phyloP scores from a whole-genome alignment of 2,797 vertebrate species.

The Centroberyx gerrardi region DNA sequence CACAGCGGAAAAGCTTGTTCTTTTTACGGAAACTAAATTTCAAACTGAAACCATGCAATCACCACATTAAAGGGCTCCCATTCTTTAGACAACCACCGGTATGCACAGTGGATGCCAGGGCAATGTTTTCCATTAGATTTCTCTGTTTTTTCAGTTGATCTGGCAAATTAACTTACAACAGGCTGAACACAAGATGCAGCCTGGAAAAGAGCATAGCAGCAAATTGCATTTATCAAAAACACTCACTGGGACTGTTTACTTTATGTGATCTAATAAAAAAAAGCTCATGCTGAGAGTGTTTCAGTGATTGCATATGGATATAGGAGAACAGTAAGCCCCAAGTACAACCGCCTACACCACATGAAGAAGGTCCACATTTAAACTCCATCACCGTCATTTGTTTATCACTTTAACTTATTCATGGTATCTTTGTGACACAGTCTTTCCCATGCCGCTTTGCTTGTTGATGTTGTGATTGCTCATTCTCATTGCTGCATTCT shows the following conservation, averaged over 20 bases:
- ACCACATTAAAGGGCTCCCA: slow-evolving; percentile 86
- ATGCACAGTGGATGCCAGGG: slow-evolving; percentile 81
- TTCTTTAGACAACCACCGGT: slow-evolving; percentile 83
- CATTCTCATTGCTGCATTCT: slow-evolving; percentile 67
- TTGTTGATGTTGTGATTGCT: slow-evolving; percentile 68
- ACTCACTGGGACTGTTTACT: slow-evolving; percentile 84
- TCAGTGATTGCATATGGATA: slow-evolving; percentile 79
- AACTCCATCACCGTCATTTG: slow-evolving; percentile 77
- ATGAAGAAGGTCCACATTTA: slow-evolving; percentile 78
- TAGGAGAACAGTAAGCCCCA: slow-evolving; percentile 71
- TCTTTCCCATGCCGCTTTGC: slow-evolving; percentile 64
- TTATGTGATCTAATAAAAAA: slow-evolving; percentile 84
- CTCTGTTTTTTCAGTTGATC: slow-evolving; percentile 86
- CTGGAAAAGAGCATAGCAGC: slow-evolving; percentile 84
- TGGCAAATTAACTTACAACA: slow-evolving; percentile 89
- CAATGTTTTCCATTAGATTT: slow-evolving; percentile 87
- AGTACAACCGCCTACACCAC: slow-evolving; percentile 70
- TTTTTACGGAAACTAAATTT: slow-evolving; percentile 85
- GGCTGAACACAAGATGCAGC: slow-evolving; percentile 84
- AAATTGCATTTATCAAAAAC: slow-evolving; percentile 88
- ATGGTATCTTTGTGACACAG: slow-evolving; percentile 69
- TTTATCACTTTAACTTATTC: slow-evolving; percentile 74
- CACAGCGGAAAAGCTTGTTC: slow-evolving; percentile 79
- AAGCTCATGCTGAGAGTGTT: slow-evolving; percentile 76
- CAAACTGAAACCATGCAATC: slow-evolving; percentile 84